A percentile compares a stretch with the other conserved stretches of the same genome.
Conservation (phyloP, 2,888 invertebrate genomes). For the Drosophila paramelanica region DNA sequence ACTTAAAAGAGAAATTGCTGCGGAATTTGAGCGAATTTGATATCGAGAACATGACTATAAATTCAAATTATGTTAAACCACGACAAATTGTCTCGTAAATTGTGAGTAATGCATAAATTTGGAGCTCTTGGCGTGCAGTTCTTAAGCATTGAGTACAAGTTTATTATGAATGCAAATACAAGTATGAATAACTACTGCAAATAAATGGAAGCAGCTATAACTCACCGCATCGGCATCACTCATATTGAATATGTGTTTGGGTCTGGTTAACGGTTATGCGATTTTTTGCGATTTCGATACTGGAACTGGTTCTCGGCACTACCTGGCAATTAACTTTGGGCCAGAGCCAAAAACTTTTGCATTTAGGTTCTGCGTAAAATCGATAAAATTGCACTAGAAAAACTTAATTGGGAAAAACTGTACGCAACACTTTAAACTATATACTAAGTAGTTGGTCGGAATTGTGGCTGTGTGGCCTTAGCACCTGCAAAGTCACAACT, state of each 20-base stretch:
- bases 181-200: background rate
- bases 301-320: constrained; percentile 51
- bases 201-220: constrained; percentile 12
- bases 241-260: constrained; percentile 48
- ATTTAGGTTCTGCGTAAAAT: constrained; percentile 48
- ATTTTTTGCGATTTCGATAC: constrained; percentile 2
- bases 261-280: constrained; percentile 1
- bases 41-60: background rate
- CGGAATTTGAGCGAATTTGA: background rate
- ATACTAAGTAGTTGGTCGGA: constrained; percentile 22
- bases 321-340: constrained; percentile 63
- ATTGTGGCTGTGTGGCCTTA: constrained; percentile 38
- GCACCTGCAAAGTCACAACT: constrained; percentile 69
- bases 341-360: constrained; percentile 40
- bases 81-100: constrained; percentile 42
- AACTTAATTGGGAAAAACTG: constrained; percentile 10
- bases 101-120: constrained; percentile 40
- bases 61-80: constrained; percentile 57
- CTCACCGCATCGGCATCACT: constrained; percentile 78
- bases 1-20: background rate
- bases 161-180: constrained; percentile 8
- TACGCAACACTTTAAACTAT: constrained; percentile 43
- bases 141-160: constrained; percentile 9
- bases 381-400: constrained; percentile 68
- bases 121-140: constrained; percentile 31